Evolutionary conservation across 2,888 invertebrate genomes (phyloP).

Genomic region (Cryptocheilus praepositus): DNA sequence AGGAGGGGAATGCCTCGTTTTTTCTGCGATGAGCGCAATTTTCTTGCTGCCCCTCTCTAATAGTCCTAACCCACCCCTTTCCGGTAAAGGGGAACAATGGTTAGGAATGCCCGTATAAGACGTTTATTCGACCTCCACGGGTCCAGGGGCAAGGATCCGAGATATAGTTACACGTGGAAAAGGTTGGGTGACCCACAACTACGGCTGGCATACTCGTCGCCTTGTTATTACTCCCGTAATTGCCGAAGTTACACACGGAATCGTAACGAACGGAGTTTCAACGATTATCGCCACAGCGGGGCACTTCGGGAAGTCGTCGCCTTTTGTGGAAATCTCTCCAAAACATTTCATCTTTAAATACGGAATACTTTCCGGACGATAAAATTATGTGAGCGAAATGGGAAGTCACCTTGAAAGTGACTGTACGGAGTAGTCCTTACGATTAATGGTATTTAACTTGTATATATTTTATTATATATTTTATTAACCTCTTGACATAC

Average conservation of each 20-base stretch:
- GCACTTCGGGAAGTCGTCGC: not conserved
- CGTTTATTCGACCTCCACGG: constrained; percentile 4
- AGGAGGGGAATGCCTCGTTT: constrained; percentile 15
- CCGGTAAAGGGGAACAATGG: constrained; percentile 25
- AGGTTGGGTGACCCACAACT: constrained; percentile 21
- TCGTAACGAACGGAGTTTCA: too few relatives aligned
- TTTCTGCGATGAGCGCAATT: constrained; percentile 33
- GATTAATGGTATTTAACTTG: too few relatives aligned
- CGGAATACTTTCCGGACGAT: too few relatives aligned
- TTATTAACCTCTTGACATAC: too few relatives aligned
- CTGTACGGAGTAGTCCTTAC: too few relatives aligned
- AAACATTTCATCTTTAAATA: too few relatives aligned
- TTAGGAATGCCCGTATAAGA: constrained; percentile 33
- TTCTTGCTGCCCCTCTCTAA: constrained; percentile 26
- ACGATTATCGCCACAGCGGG: not conserved
- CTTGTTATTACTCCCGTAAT: constrained; percentile 25
- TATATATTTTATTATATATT: too few relatives aligned
- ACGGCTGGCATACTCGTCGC: constrained; percentile 12
- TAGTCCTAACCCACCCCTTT: constrained; percentile 26
- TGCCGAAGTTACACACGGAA: constrained; percentile 12
- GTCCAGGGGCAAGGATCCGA: too few relatives aligned
- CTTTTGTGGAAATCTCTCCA: too few relatives aligned
- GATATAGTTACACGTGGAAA: constrained; percentile 9
- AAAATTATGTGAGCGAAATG: too few relatives aligned
- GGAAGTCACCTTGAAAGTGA: too few relatives aligned